Conservation (phyloP, 2,797 vertebrate species). For the Uromys caudimaculatus region DNA sequence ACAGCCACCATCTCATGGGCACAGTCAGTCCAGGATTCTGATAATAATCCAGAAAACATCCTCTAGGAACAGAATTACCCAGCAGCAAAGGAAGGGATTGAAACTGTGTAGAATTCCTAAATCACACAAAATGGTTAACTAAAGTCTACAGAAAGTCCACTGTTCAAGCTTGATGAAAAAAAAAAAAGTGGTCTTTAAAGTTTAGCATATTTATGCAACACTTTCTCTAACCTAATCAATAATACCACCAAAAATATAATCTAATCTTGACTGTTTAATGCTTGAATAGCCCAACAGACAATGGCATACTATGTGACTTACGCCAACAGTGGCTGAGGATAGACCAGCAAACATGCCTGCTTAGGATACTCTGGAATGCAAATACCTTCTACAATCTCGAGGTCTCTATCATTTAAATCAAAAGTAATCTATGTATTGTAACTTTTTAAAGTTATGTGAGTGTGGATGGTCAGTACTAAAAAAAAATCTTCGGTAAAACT, state of each 20-base stretch:
- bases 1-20: accelerated
- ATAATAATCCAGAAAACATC: neutral
- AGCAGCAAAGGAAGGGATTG: neutral
- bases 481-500: neutral
- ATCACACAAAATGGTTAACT: neutral
- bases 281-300: neutral
- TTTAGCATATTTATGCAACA: neutral
- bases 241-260: neutral
- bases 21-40: neutral
- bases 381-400: neutral
- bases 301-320: neutral
- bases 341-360: neutral
- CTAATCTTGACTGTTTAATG: neutral
- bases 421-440: neutral
- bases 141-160: neutral
- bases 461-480: accelerated
- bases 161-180: neutral
- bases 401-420: neutral
- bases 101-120: neutral
- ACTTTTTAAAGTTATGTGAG: neutral
- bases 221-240: neutral
- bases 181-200: neutral
- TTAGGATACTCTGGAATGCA: neutral
- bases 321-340: neutral
- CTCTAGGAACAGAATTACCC: neutral